Evolutionary conservation across 2,113 vertebrate genomes (phyloP), one percentile per base, ranked within the genome.

Genomic region (Puma concolor): DNA sequence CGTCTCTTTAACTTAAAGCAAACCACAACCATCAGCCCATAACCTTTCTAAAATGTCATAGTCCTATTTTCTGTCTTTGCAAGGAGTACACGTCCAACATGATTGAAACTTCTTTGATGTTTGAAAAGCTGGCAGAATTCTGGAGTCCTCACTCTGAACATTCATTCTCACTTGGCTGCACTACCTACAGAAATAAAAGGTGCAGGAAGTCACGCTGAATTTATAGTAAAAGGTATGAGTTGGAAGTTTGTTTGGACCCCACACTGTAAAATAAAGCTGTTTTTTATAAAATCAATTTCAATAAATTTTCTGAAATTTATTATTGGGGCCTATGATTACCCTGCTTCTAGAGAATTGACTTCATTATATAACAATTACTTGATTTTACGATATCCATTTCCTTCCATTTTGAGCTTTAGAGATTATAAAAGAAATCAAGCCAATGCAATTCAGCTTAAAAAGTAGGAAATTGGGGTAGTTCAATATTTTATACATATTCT

Each of bases 41-140:
- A 81, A 67, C 33, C 15, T 82, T 95, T 90, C 67, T 67, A 38
- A 90, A 77, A 92, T 44, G 5, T 44, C 92, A 29, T 19, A 52
- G n/a, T 38, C 41, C 13, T 82, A 29, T 95, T 94, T 81, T 60
- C 27, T 95, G 33, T 57, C 41, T 92, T 87, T 69, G 36, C 96
- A 41, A 87, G 7, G 0, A 84, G 74, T 60, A 92, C 64, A 92
- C 29, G 74, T 86, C 50, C 50, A 97, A 97, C 7, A 57, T 80
- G 44, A 44, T 4, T 77, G 63, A 89, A 81, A 90, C 60, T 64
- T 90, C 89, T 92, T 87, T 88, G 69, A 96, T 97, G 50, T 92
- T 2, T 84, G 87, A 91, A 93, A 97, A 87, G 19, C 25, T 93
- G 67, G 19, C 13, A 66, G 76, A 10, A 6, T 69, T 74, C 72